Conservation (phyloP, 2,113 vertebrate genomes). For the Tachycineta bicolor region DNA sequence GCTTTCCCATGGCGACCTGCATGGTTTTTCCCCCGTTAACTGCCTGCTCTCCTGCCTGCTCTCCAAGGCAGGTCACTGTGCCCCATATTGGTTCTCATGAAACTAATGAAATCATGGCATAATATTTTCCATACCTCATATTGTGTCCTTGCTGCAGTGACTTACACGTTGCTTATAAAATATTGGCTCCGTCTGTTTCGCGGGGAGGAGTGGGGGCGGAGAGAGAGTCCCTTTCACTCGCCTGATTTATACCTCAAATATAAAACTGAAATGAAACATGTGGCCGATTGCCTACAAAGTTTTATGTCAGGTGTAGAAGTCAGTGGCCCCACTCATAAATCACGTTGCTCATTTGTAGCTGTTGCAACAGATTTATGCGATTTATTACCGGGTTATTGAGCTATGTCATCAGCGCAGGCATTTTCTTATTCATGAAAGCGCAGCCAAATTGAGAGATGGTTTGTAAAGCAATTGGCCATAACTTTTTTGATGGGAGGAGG, state of each 20-base stretch:
- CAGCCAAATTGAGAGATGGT: neutral
- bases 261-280: slow-evolving; percentile 59
- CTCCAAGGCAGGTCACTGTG: neutral
- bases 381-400: slow-evolving; percentile 39
- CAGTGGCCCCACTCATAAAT: slow-evolving; percentile 41
- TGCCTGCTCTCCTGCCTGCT: neutral
- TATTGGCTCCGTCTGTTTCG: neutral
- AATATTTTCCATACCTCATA: slow-evolving; percentile 44
- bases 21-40: neutral
- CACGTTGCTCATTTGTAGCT: neutral
- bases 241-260: slow-evolving; percentile 60
- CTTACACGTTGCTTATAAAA: slow-evolving; percentile 27
- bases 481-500: neutral
- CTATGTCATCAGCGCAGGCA: neutral
- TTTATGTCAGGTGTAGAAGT: slow-evolving; percentile 64
- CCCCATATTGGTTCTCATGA: neutral
- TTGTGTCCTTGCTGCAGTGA: slow-evolving; percentile 17
- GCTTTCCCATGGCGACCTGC: neutral
- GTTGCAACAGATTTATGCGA: neutral
- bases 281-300: slow-evolving; percentile 52
- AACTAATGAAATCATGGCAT: neutral
- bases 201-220: neutral
- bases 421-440: slow-evolving; percentile 17
- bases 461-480: slow-evolving; percentile 1
- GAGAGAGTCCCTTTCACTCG: neutral